Evolutionary conservation across 1,140 invertebrate species (phyloP).

Genomic region (Rhynchophorus ferrugineus): DNA sequence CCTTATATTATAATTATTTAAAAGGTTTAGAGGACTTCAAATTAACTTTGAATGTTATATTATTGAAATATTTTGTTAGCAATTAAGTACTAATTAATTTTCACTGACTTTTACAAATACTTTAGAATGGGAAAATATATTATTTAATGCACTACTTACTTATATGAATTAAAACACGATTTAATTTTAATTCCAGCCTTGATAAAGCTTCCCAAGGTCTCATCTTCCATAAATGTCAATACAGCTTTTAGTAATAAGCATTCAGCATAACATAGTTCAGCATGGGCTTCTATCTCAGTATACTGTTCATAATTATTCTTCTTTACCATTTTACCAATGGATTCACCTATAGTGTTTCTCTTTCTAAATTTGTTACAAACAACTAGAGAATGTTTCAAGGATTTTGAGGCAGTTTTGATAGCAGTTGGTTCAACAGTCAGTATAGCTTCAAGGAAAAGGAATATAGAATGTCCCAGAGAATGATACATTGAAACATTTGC

Average conservation of each 20-base stretch:
- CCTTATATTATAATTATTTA: no score
- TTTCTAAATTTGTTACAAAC: constrained; percentile 68
- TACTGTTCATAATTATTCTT: constrained; percentile 69
- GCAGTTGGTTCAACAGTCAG: constrained; percentile 84
- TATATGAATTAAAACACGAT: constrained; percentile 81
- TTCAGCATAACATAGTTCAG: constrained; percentile 92
- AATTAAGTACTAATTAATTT: no score
- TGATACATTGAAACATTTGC: constrained; percentile 83
- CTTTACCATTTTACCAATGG: constrained; percentile 73
- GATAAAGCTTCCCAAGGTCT: constrained; percentile 87
- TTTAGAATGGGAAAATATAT: no score
- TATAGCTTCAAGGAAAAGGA: constrained; percentile 85
- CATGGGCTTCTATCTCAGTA: constrained; percentile 82
- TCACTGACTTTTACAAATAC: no score
- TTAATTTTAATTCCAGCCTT: constrained; percentile 90
- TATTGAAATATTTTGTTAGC: no score
- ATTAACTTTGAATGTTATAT: no score
- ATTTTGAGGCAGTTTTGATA: constrained; percentile 62
- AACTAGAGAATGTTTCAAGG: constrained; percentile 65
- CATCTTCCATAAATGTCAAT: constrained; percentile 89
- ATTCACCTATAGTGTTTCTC: constrained; percentile 66
- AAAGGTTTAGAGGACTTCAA: no score
- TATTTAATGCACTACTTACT: no score
- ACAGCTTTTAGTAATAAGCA: constrained; percentile 79
- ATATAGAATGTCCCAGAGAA: constrained; percentile 80